Percentiles rank a stretch among this genome's conserved stretches.
Evolutionary conservation across 1,140 invertebrate species (phyloP).

Genomic region (Pseudobourletiella spinata): DNA sequence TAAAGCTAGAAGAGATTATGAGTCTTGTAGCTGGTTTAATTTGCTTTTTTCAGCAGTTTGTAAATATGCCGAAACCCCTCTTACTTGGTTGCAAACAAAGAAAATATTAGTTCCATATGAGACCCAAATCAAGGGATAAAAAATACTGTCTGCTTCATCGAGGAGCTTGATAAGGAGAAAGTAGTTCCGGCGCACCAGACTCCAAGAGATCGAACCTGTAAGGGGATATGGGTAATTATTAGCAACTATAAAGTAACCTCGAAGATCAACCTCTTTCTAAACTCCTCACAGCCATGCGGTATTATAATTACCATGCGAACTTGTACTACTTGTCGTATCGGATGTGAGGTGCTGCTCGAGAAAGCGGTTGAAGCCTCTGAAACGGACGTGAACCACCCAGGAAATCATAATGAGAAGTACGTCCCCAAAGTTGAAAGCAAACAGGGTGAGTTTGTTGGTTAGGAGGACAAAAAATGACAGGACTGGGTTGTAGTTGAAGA

Average conservation of each 20-base stretch:
- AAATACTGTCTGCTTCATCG: slow-evolving; percentile 25
- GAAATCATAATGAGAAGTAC: slow-evolving; percentile 25
- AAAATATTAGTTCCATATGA: slow-evolving; percentile 30
- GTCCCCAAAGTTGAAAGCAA: slow-evolving; percentile 31
- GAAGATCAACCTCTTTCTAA: no score
- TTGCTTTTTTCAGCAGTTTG: no score
- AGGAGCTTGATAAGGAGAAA: slow-evolving; percentile 13
- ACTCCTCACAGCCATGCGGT: no score
- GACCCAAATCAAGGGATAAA: slow-evolving; percentile 31
- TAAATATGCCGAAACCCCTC: no score
- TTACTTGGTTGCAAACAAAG: slow-evolving; percentile 33
- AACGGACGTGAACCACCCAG: slow-evolving; percentile 22
- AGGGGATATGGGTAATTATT: not conserved
- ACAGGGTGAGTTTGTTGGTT: slow-evolving; percentile 24
- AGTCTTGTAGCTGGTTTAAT: not conserved
- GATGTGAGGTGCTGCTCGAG: no score
- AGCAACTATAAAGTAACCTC: no score
- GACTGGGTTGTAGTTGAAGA: slow-evolving; percentile 18
- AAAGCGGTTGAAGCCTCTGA: slow-evolving; percentile 15
- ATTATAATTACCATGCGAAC: no score
- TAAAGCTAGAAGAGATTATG: slow-evolving; percentile 13
- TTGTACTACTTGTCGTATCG: no score
- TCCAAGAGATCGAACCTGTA: slow-evolving; percentile 22
- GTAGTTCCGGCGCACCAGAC: slow-evolving; percentile 18
- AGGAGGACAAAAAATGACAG: slow-evolving; percentile 12